Conservation (phyloP, 2,113 vertebrate genomes). For the Ailurus styani region DNA sequence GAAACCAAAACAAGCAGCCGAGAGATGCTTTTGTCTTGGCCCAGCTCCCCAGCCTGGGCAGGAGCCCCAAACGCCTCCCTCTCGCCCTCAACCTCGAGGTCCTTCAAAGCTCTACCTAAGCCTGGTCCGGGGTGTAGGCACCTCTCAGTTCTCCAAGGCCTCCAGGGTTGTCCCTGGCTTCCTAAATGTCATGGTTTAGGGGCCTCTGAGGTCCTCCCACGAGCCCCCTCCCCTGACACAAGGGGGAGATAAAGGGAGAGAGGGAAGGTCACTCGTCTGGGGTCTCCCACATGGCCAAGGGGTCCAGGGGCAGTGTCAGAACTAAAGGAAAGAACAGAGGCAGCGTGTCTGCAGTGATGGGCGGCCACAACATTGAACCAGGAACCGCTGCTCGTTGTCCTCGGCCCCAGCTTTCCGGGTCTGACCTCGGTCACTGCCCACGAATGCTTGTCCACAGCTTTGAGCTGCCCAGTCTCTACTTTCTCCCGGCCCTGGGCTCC, state of each 20-base stretch:
- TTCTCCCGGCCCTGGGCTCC: not conserved
- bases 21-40: not conserved
- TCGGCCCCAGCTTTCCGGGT: not conserved
- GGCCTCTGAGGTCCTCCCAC: not conserved
- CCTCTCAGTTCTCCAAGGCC: not conserved
- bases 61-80: not conserved
- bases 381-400: not conserved
- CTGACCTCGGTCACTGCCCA: not conserved
- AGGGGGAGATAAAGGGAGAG: not conserved
- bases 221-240: not conserved
- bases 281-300: not conserved
- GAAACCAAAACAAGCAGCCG: not conserved
- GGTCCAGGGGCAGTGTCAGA: not conserved
- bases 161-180: not conserved
- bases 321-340: not conserved
- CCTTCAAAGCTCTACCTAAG: not conserved
- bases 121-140: rapidly evolving
- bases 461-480: not conserved
- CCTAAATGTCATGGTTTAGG: not conserved
- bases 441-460: not conserved
- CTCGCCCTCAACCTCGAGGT: too few species aligned
- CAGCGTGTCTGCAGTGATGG: not conserved
- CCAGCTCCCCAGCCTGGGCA: not conserved
- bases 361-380: not conserved
- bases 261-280: too few species aligned